Percentiles rank a stretch among this genome's conserved stretches.
These are phyloP conservation scores for Anastrepha obliqua DNA, from an alignment of 1,140 invertebrate genomes.

Conservation along the genomic window DNA sequence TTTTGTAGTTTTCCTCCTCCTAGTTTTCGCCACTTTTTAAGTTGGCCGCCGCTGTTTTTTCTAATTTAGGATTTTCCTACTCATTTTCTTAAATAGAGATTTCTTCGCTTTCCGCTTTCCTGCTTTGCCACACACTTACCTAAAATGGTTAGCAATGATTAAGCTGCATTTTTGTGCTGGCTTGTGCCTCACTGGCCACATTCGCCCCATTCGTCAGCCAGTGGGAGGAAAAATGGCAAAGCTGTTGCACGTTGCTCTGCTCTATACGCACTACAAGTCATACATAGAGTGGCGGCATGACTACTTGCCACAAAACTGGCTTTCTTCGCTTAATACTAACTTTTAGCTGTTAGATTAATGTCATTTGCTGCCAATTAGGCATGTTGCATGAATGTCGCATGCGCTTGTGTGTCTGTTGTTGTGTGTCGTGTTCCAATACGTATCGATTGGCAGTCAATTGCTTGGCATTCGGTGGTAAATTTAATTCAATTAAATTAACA, in stretches of 20 bases:
- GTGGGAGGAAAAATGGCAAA: conserved; percentile 13
- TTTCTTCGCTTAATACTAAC: neutral
- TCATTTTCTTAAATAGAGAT: neutral
- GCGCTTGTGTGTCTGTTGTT: neutral
- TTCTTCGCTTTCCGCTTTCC: conserved; percentile 26
- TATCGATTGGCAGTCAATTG: conserved; percentile 40
- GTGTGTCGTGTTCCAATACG: neutral
- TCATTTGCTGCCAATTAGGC: conserved; percentile 44
- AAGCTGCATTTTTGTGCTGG: conserved; percentile 21
- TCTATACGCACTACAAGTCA: conserved; percentile 17
- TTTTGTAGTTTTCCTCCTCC: neutral
- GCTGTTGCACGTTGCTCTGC: neutral
- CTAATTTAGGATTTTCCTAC: neutral
- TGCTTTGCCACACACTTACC: neutral
- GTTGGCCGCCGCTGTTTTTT: neutral
- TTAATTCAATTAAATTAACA: conserved; percentile 47
- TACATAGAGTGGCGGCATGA: neutral
- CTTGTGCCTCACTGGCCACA: neutral
- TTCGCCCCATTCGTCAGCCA: neutral
- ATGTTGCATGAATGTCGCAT: neutral
- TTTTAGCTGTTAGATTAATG: conserved; percentile 39
- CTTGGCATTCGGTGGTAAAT: conserved; percentile 30
- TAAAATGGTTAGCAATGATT: conserved; percentile 6
- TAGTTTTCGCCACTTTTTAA: neutral
- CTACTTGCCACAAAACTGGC: conserved; percentile 10